Percentiles rank a stretch among this genome's conserved stretches.
phyloP scores from a whole-genome alignment of 2,797 vertebrate species.

The Triplophysa bombifrons region DNA sequence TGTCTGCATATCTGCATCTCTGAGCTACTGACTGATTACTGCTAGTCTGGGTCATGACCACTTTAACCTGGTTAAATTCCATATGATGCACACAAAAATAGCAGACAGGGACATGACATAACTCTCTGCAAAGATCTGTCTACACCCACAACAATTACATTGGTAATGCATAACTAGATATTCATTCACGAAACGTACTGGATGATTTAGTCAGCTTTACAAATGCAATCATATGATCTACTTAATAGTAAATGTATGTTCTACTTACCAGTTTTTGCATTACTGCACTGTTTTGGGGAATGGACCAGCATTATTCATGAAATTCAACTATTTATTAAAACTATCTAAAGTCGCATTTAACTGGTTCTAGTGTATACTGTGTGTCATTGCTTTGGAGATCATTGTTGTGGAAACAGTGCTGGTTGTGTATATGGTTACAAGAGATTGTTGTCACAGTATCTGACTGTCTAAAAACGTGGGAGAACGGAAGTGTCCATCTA shows the following conservation, averaged over 20 bases:
- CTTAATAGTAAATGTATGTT: neutral
- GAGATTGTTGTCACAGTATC: conserved; percentile 13
- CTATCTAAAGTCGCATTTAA: neutral
- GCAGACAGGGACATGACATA: neutral
- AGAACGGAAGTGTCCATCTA: neutral
- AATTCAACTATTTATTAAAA: neutral
- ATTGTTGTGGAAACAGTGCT: neutral
- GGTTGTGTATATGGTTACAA: conserved; percentile 2
- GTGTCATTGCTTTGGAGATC: neutral
- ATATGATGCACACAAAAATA: neutral
- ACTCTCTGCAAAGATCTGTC: neutral
- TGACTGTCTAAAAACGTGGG: conserved; percentile 4
- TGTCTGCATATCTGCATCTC: neutral
- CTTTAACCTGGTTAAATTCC: neutral
- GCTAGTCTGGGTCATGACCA: neutral
- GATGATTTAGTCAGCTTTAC: neutral
- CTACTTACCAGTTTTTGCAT: too few relatives aligned
- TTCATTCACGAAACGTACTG: neutral
- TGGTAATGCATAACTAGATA: neutral
- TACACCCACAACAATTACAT: neutral
- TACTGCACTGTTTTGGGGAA: too few relatives aligned
- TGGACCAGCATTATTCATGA: too few relatives aligned
- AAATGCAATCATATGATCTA: neutral
- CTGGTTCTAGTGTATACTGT: neutral
- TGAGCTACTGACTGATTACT: neutral